Evolutionary conservation across 2,113 vertebrate species (phyloP).

Genomic region (Ondatra zibethicus): DNA sequence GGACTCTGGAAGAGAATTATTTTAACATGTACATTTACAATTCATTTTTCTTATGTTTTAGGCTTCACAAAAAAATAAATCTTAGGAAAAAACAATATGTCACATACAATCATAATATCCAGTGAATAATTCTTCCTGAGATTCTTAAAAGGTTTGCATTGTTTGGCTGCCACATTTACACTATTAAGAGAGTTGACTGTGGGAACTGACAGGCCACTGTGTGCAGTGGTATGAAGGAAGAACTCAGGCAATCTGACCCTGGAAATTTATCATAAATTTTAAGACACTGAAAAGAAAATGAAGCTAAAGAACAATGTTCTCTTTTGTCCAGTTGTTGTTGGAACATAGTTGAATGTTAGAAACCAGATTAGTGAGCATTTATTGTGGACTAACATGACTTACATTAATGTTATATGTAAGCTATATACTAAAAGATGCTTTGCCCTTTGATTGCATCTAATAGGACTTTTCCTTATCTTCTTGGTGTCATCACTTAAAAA

Average conservation of each 20-base stretch:
- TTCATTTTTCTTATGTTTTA: conserved; percentile 12
- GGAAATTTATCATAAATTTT: neutral
- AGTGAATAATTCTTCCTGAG: neutral
- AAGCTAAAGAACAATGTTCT: neutral
- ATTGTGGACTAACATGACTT: neutral
- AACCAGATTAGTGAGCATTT: neutral
- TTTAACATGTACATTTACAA: neutral
- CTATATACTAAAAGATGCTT: too few species aligned
- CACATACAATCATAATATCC: neutral
- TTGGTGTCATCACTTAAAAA: too few species aligned
- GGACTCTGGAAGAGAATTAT: neutral
- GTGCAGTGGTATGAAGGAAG: neutral
- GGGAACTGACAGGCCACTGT: neutral
- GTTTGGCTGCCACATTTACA: neutral
- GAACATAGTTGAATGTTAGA: neutral
- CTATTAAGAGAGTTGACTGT: neutral
- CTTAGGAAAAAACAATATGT: neutral
- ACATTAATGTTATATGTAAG: neutral
- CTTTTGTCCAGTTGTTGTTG: neutral
- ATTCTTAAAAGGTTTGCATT: neutral
- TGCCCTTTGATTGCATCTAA: too few species aligned
- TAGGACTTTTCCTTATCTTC: too few species aligned
- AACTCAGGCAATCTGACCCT: neutral
- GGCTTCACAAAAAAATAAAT: neutral
- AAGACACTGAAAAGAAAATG: neutral